Evolutionary conservation across 2,797 vertebrate genomes (phyloP).

Genomic region (Sebastes kiyomatsui): DNA sequence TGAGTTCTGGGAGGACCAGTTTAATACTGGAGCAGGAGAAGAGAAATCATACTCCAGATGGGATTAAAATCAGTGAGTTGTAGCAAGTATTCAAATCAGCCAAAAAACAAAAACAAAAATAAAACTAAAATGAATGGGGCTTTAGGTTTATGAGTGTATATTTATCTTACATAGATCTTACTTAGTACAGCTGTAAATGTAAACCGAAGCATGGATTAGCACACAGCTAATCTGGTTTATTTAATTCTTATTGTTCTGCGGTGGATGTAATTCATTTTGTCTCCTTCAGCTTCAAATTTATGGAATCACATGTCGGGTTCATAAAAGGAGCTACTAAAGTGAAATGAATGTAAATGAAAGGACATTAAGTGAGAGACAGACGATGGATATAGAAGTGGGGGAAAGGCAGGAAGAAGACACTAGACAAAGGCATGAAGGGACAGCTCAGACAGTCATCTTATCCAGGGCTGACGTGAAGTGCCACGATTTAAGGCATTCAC

Average conservation of each 20-base stretch:
- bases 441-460: constrained; percentile 16
- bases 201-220: neutral
- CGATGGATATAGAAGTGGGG: neutral
- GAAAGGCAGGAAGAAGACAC: neutral
- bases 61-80: neutral
- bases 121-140: neutral
- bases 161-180: neutral
- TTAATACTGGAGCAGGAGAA: neutral
- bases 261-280: constrained; percentile 1
- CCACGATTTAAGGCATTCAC: constrained; percentile 36
- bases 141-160: neutral
- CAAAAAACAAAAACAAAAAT: too few species aligned
- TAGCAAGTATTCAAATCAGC: neutral
- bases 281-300: constrained; percentile 1
- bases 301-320: neutral
- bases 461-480: constrained; percentile 9
- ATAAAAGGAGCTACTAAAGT: constrained; percentile 7
- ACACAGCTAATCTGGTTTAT: neutral
- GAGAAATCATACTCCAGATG: neutral
- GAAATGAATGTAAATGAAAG: constrained; percentile 6
- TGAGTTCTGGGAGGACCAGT: neutral
- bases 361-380: neutral
- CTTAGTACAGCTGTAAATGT: neutral
- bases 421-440: constrained; percentile 4
- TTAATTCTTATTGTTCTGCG: neutral